A percentile compares a stretch with the other conserved stretches of the same genome.
Conservation (phyloP, 2,888 invertebrate species). For the Pasiphila rectangulata region DNA sequence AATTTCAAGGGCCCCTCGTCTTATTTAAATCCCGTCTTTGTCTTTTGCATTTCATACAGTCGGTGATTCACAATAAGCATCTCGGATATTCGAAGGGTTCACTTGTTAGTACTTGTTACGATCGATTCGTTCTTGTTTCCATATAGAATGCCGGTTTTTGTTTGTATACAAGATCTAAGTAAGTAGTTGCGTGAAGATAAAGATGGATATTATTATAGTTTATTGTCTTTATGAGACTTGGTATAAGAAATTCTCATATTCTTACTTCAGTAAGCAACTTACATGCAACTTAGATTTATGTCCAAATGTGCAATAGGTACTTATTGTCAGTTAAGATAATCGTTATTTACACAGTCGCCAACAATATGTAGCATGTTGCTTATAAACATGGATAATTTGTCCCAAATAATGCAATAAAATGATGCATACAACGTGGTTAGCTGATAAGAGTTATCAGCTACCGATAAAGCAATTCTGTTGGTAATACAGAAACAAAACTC, state of each 20-base stretch:
- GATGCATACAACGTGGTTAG: conserved; percentile 49
- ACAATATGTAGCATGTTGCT: not conserved
- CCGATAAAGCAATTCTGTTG: conserved; percentile 74
- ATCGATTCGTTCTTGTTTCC: conserved; percentile 15
- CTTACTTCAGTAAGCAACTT: too few species aligned
- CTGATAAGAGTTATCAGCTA: conserved; percentile 67
- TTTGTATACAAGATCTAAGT: not conserved
- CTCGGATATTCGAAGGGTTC: conserved; percentile 1
- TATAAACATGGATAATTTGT: conserved; percentile 23
- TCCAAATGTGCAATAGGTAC: too few species aligned
- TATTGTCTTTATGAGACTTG: too few species aligned
- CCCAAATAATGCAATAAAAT: conserved; percentile 52
- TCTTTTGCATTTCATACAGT: conserved; percentile 72
- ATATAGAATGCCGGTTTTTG: not conserved
- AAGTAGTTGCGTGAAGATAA: not conserved
- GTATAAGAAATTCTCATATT: too few species aligned
- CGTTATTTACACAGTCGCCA: too few species aligned
- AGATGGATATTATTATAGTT: too few species aligned
- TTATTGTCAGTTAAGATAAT: too few species aligned
- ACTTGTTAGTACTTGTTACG: conserved; percentile 22
- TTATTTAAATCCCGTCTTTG: conserved; percentile 78
- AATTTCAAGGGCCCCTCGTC: conserved; percentile 75
- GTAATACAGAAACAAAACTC: conserved; percentile 49
- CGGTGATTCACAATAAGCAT: conserved; percentile 62
- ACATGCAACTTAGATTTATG: too few species aligned